A percentile compares a stretch with the other conserved stretches of the same genome.
Conservation (phyloP, 2,888 invertebrate species). For the Andrena bucephala region DNA sequence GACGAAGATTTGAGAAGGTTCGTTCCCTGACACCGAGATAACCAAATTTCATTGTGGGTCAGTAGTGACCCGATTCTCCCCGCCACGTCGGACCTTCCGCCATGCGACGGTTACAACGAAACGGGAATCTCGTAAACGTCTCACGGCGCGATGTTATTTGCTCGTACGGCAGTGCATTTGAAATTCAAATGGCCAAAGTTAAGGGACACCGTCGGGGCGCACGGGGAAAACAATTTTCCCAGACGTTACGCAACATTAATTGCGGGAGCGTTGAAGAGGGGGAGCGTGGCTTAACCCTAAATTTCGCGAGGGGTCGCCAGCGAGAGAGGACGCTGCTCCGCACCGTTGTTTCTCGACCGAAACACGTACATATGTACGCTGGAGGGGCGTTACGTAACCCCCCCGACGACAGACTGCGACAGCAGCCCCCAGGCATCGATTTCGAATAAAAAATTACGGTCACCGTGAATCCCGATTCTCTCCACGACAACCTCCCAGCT, state of each 20-base stretch:
- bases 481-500: not conserved
- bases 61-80: too few species aligned
- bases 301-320: conserved; percentile 8
- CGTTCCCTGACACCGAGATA: too few species aligned
- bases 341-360: not conserved
- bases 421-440: conserved; percentile 7
- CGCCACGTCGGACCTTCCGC: too few species aligned
- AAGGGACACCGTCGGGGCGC: conserved; percentile 22
- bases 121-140: conserved; percentile 7
- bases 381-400: conserved; percentile 15
- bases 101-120: not conserved
- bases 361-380: conserved; percentile 1
- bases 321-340: not conserved
- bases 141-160: conserved; percentile 6
- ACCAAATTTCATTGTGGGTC: too few species aligned
- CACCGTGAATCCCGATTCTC: conserved; percentile 17
- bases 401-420: not conserved
- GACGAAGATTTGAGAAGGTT: too few species aligned
- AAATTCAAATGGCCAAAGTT: conserved; percentile 49
- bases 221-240: conserved; percentile 33
- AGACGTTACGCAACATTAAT: conserved; percentile 33
- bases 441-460: conserved; percentile 18
- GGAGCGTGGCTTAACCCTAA: conserved; percentile 5
- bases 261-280: not conserved
- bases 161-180: conserved; percentile 14